These are phyloP conservation scores for Thysanoteuthis rhombus DNA, from an alignment of 2,888 invertebrate species.

Conservation along the genomic window DNA sequence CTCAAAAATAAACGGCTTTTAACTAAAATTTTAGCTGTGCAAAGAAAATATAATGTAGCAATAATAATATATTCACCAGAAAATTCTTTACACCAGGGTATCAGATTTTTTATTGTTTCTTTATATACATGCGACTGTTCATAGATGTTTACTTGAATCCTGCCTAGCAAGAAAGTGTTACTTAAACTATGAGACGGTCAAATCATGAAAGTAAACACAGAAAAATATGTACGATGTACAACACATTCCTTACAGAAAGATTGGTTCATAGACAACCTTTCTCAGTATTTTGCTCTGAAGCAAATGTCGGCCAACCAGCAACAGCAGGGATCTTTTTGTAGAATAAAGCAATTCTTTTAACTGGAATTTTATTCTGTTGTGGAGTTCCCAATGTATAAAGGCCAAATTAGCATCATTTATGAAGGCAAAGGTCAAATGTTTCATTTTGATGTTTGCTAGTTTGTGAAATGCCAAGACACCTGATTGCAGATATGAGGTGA, in stretches of 20 bases:
- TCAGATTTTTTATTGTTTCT: too few species aligned
- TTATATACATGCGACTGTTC: too few species aligned
- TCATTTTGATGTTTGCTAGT: not conserved
- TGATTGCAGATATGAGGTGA: not conserved
- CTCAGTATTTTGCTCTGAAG: not conserved
- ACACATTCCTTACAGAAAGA: not conserved
- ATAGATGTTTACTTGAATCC: too few species aligned
- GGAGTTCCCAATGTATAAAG: not conserved
- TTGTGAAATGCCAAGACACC: not conserved
- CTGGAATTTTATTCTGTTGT: conserved; percentile 12
- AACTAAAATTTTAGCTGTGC: too few species aligned
- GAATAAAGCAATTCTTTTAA: conserved; percentile 12
- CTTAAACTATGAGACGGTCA: too few species aligned
- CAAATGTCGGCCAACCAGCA: not conserved
- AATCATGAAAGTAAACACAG: too few species aligned
- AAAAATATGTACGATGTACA: too few species aligned
- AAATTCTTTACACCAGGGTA: too few species aligned
- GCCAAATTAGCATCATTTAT: not conserved
- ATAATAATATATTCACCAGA: too few species aligned
- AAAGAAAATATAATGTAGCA: too few species aligned
- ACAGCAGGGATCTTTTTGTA: not conserved
- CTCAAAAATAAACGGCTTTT: too few species aligned
- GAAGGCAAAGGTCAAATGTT: not conserved
- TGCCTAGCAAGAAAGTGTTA: too few species aligned
- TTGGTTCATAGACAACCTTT: not conserved